Evolutionary conservation across 64 coral and sea anemone genomes (phyloP).

Genomic region (Exaiptasia diaphana): DNA sequence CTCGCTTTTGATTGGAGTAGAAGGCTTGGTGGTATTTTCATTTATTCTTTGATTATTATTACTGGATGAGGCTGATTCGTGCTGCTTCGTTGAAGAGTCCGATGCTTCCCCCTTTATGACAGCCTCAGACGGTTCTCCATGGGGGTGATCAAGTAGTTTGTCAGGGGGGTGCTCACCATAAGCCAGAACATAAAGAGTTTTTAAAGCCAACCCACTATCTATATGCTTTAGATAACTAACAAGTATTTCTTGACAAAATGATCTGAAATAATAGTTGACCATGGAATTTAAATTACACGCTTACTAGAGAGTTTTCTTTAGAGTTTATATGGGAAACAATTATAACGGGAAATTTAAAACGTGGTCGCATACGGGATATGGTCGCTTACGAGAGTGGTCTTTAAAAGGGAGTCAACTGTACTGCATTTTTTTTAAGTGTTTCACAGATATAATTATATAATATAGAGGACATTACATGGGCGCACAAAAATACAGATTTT

Average conservation of each 20-base stretch:
- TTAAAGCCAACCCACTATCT: constrained; percentile 36
- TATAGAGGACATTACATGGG: too few species aligned
- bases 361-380: too few species aligned
- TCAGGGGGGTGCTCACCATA: constrained; percentile 29
- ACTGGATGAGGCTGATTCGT: neutral
- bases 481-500: too few species aligned
- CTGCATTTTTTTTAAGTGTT: too few species aligned
- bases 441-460: too few species aligned
- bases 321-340: too few species aligned
- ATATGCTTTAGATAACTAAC: constrained; percentile 60
- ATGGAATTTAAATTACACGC: too few species aligned
- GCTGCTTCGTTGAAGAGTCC: neutral
- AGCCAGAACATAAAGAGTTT: constrained; percentile 54
- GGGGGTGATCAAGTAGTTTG: neutral
- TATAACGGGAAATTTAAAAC: too few species aligned
- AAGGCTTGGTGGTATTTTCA: neutral
- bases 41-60: neutral
- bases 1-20: neutral
- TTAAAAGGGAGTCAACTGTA: too few species aligned
- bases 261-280: constrained; percentile 35
- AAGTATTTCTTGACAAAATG: constrained; percentile 75
- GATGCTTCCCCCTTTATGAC: too few species aligned
- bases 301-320: too few species aligned
- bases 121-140: neutral
- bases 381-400: too few species aligned